A percentile compares a stretch with the other conserved stretches of the same genome.
phyloP scores from a whole-genome alignment of 2,113 vertebrate species.

The Nothoprocta pentlandii region DNA sequence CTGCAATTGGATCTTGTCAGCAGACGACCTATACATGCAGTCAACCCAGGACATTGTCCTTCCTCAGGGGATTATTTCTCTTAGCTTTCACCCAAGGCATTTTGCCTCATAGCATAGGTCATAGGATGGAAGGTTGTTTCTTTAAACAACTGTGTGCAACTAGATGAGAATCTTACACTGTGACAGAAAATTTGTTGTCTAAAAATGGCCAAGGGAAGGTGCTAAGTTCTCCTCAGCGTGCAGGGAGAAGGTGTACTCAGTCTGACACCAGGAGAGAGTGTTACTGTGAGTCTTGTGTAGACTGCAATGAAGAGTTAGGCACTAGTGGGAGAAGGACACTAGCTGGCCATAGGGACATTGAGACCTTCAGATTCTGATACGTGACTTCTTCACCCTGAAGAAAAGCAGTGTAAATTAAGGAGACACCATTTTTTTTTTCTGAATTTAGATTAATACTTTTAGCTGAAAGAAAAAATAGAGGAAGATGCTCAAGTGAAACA shows the following conservation, averaged over 20 bases:
- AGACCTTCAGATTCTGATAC: neutral
- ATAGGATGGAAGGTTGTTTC: neutral
- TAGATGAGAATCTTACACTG: neutral
- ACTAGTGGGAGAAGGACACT: neutral
- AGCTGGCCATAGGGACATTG: neutral
- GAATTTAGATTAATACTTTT: neutral
- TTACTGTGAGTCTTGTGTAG: neutral
- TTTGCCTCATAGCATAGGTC: neutral
- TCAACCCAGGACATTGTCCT: neutral
- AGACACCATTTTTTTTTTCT: neutral
- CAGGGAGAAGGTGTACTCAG: fast-evolving
- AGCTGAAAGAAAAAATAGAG: neutral
- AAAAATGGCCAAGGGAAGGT: neutral
- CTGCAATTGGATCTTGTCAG: neutral
- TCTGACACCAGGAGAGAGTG: neutral
- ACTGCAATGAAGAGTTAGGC: neutral
- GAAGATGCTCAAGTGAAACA: neutral
- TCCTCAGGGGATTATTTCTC: neutral
- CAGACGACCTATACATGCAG: neutral
- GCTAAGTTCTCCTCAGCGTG: neutral
- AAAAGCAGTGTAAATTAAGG: neutral
- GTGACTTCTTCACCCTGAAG: neutral
- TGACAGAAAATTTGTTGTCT: neutral
- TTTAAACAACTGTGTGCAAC: neutral
- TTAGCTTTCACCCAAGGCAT: neutral